Conservation (phyloP, 2,888 invertebrate genomes). For the Sipha maydis region DNA sequence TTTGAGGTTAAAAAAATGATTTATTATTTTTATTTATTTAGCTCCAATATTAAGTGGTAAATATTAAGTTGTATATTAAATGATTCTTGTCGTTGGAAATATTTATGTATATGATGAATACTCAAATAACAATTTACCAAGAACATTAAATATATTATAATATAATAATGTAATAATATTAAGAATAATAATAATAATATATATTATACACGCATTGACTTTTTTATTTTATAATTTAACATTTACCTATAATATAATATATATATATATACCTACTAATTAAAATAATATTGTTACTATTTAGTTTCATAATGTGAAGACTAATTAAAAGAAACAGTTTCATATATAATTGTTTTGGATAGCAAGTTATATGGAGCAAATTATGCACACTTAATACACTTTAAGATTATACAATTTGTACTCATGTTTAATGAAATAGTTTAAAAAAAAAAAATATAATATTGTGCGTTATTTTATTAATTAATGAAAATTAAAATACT, state of each 20-base stretch:
- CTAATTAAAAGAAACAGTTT: not conserved
- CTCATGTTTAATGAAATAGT: not conserved
- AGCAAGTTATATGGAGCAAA: not conserved
- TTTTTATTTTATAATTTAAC: too few species aligned
- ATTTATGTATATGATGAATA: not conserved
- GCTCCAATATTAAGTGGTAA: not conserved
- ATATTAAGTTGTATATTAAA: too few species aligned
- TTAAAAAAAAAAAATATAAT: not conserved
- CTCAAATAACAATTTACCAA: not conserved
- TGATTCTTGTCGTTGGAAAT: too few species aligned
- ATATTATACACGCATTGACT: too few species aligned
- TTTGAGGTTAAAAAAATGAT: not conserved
- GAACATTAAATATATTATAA: not conserved
- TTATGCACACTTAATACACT: not conserved
- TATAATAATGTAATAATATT: too few species aligned
- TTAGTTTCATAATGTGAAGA: not conserved
- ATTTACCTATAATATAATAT: too few species aligned
- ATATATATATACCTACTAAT: too few species aligned
- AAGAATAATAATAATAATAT: too few species aligned
- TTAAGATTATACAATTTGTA: not conserved
- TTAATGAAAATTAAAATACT: conserved; percentile 2
- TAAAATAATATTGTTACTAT: not conserved
- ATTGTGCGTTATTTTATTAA: not conserved
- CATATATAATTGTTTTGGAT: not conserved
- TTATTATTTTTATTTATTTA: not conserved